Conservation (phyloP, 1,140 invertebrate species). For the Agraylea sexmaculata region DNA sequence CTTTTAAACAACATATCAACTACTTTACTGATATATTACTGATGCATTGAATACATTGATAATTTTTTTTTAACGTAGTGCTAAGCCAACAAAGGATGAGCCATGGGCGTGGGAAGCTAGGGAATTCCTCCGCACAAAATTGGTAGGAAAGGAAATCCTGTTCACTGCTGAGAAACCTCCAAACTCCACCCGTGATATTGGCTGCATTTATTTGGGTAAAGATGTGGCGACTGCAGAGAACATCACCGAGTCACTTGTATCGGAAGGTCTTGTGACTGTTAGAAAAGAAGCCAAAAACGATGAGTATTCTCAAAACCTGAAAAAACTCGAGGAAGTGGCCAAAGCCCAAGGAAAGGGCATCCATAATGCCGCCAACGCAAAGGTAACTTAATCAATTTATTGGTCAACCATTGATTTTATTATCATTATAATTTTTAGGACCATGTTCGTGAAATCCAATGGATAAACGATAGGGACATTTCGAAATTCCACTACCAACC, state of each 20-base stretch:
- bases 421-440: slow-evolving; percentile 30
- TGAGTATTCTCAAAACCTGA: slow-evolving; percentile 51
- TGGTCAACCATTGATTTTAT: not conserved
- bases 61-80: slow-evolving; percentile 30
- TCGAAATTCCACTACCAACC: slow-evolving; percentile 42
- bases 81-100: slow-evolving; percentile 68
- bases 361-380: slow-evolving; percentile 45
- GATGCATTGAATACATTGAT: slow-evolving; percentile 12
- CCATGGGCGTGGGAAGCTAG: slow-evolving; percentile 94
- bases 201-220: slow-evolving; percentile 75
- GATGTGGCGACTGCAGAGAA: slow-evolving; percentile 69
- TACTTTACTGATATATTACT: slow-evolving; percentile 15
- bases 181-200: slow-evolving; percentile 72
- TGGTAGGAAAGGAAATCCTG: slow-evolving; percentile 79
- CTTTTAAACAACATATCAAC: no score
- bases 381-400: slow-evolving; percentile 18
- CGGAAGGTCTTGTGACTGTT: slow-evolving; percentile 79
- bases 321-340: slow-evolving; percentile 84
- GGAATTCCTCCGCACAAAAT: slow-evolving; percentile 84
- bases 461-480: slow-evolving; percentile 64
- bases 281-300: slow-evolving; percentile 57
- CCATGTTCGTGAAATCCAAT: slow-evolving; percentile 75
- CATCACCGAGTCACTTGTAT: slow-evolving; percentile 73
- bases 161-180: slow-evolving; percentile 64
- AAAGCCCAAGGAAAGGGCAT: slow-evolving; percentile 79